Percentiles rank a stretch among this genome's conserved stretches.
Conservation (phyloP, 2,888 invertebrate genomes). For the Agonum fuliginosum region DNA sequence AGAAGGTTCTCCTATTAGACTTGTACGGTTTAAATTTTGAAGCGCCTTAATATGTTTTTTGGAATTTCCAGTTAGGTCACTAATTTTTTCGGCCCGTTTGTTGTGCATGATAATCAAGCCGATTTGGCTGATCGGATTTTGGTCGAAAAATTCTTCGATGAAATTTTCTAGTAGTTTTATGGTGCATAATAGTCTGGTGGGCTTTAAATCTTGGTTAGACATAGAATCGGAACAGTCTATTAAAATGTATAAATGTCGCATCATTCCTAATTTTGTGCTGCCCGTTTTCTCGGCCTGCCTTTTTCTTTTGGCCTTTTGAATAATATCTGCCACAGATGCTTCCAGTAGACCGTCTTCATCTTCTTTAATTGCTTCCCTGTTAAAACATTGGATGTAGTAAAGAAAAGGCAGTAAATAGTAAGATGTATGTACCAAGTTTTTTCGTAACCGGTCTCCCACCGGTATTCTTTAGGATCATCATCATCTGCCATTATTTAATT, state of each 20-base stretch:
- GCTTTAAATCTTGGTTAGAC: conserved; percentile 96
- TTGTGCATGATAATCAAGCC: conserved; percentile 94
- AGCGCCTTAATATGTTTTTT: conserved; percentile 86
- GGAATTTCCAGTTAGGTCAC: conserved; percentile 91
- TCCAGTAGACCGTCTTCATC: conserved; percentile 96
- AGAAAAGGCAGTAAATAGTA: background rate
- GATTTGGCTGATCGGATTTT: conserved; percentile 98
- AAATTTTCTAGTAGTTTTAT: conserved; percentile 94
- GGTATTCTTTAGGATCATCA: conserved; percentile 90
- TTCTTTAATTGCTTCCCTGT: conserved; percentile 96
- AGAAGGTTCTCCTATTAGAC: conserved; percentile 93
- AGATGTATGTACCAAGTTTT: conserved; percentile 86
- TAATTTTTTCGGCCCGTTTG: conserved; percentile 94
- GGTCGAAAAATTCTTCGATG: conserved; percentile 97
- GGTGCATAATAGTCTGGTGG: conserved; percentile 90
- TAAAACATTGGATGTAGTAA: background rate
- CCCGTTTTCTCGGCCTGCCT: conserved; percentile 82
- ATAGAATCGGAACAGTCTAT: conserved; percentile 96
- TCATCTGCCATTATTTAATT: conserved; percentile 81
- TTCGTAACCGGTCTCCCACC: conserved; percentile 97
- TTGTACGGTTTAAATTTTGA: conserved; percentile 78
- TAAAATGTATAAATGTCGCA: conserved; percentile 95
- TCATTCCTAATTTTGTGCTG: conserved; percentile 96
- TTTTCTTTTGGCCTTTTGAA: conserved; percentile 91
- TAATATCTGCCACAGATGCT: conserved; percentile 91